Base-by-base conservation (phyloP, 2,888 invertebrate species). In the Brenthis hecate region DNA sequence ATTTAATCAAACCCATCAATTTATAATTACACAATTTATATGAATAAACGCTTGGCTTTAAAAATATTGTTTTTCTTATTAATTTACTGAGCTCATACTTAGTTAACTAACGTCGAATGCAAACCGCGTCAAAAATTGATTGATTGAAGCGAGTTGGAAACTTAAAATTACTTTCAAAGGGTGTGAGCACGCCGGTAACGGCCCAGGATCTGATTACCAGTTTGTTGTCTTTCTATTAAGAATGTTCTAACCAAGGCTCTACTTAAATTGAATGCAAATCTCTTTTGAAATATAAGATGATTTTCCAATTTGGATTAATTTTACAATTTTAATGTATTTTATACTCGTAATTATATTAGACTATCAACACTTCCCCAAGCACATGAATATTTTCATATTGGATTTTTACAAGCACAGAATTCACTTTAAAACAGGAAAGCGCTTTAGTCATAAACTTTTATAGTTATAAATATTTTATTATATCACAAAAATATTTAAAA, bases 201-300 rank as follows among this genome's bases (percentile, higher is more conserved):
- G 71, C 67, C 67, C 74, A 73, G 68, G 73, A 81, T 82, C 82
- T 81, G 84, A 83, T 87, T 82, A 82, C 75, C 79, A 73, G 75
- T 75, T 74, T 86, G 85, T 87, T 87, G 82, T 85, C 84, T 86
- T 85, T 86, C 80, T 81, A 84, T 85, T 82, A 84, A 75, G 71
- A 74, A 74, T 76, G 78, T 72, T 68, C 75, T 71, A 66, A 70
- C 53, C 73, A 64, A 60, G 62, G 75, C 75, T 73, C 73, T 75
- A 75, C 75, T 70, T 72, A 78, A 78, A 81, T 79, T 80, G 77
- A 78, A 85, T 81, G 80, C 78, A 80, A 84, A 84, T 81, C 80
- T 77, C 75, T 80, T 78, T 78, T 78, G 80, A 77, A 75, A 78
- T 76, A 78, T 69, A 62, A 66, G 65, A 56, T 70, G 72, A 73